Evolutionary conservation across 1,140 invertebrate species (phyloP), one percentile per base, ranked within the genome.

Genomic region (Phymorhynchus buccinoides): DNA sequence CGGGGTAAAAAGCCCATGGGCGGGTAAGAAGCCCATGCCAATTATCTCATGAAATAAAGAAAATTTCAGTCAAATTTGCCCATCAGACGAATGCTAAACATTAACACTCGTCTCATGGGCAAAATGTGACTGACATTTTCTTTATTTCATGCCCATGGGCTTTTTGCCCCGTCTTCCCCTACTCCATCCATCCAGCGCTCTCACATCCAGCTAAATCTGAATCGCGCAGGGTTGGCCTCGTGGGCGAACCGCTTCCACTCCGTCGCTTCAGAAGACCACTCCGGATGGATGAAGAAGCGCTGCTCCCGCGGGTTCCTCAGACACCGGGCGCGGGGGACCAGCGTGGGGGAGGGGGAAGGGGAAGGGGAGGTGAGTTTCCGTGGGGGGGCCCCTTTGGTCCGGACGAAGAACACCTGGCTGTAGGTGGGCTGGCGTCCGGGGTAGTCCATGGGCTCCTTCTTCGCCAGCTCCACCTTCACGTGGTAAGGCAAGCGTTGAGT

Each of bases 251-350:
- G 73, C 18, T 1, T n/a, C 73, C 73, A 75, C 1, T 1, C 32
- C 37, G 27, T 37, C 4, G 3, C 16, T 27, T 75, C 73, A 22
- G 73, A 75, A 39, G 73, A 35, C 73, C 73, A 75, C 73, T 75
- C 73, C 3, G 73, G 73, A 39, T 75, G 35, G 73, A 75, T 75
- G 37, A 75, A 75, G 73, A 41, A 75, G 37, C 73, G 73, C 73
- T 75, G 37, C 73, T 41, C 35, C 37, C 37, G 14, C 14, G 27
- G 37, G 16, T 27, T 75, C 73, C 35, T 75, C 56, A 62, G 56
- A 27, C 56, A 62, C 14, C 56, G 56, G 12, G 56, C 56, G 0
- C 56, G 56, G 14, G 56, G 56, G 12, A 27, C 4, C 18, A 18
- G 4, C 4, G 56, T 22, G 14, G 56, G 56, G 12, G 56, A 4